phyloP scores from a whole-genome alignment of 2,888 invertebrate genomes.

The Caenorhabditis sp. region DNA sequence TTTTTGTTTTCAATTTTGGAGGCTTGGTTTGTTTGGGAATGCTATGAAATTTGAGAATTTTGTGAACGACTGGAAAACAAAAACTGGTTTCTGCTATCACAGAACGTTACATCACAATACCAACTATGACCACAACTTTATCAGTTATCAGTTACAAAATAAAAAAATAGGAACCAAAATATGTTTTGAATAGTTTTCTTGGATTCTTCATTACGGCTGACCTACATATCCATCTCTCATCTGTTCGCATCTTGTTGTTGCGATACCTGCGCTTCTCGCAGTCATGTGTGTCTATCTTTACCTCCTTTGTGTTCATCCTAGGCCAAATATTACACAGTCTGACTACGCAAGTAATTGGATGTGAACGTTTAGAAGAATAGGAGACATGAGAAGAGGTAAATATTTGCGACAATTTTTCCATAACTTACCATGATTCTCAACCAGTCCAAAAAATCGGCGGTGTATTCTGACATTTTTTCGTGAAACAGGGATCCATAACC shows the following conservation, averaged over 20 bases:
- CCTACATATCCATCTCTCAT: constrained; percentile 36
- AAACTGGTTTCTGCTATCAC: too few relatives aligned
- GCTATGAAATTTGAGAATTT: too few relatives aligned
- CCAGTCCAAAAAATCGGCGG: too few relatives aligned
- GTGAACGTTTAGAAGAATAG: neutral
- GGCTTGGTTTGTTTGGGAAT: neutral
- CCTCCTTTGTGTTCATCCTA: neutral
- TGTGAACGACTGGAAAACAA: too few relatives aligned
- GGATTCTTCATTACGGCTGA: constrained; percentile 18
- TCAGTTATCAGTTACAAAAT: neutral
- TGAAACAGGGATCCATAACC: too few relatives aligned
- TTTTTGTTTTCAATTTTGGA: neutral
- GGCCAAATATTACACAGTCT: constrained; percentile 23
- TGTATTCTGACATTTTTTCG: too few relatives aligned
- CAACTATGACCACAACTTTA: neutral
- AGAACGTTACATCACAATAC: neutral
- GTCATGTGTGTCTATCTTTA: neutral
- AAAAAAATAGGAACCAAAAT: neutral
- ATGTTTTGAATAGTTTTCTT: neutral
- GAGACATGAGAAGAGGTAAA: neutral
- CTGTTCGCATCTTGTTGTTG: constrained; percentile 21
- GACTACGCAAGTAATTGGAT: neutral
- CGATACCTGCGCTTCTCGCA: constrained; percentile 20
- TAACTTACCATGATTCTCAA: too few relatives aligned
- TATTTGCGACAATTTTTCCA: too few relatives aligned